Conservation (phyloP, 2,888 invertebrate genomes). For the Lapara coniferarum region DNA sequence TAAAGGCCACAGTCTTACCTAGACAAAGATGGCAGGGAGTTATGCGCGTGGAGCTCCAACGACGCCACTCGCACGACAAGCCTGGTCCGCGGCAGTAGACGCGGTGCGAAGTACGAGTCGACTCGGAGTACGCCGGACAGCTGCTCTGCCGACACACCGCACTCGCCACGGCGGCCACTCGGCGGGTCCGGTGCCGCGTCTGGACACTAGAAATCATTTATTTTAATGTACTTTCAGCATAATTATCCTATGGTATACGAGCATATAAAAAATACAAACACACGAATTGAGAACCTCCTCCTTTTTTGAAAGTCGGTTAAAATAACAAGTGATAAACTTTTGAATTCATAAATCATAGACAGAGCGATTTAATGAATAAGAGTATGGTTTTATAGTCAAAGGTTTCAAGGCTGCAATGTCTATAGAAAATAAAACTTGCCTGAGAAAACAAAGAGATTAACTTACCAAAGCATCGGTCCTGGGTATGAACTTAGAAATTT, state of each 20-base stretch:
- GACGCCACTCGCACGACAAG: slow-evolving; percentile 45
- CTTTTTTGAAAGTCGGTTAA: too few species aligned
- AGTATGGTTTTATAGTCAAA: too few species aligned
- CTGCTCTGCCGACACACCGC: slow-evolving; percentile 57
- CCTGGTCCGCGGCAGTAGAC: slow-evolving; percentile 51
- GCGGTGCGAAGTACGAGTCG: slow-evolving; percentile 72
- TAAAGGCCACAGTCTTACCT: slow-evolving; percentile 45
- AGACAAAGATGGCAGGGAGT: slow-evolving; percentile 50
- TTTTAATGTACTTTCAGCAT: neutral
- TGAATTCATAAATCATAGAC: too few species aligned
- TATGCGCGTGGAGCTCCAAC: slow-evolving; percentile 56
- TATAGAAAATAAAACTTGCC: too few species aligned
- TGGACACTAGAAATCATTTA: slow-evolving; percentile 9
- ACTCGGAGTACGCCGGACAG: slow-evolving; percentile 76
- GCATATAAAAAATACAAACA: too few species aligned
- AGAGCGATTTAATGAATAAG: too few species aligned
- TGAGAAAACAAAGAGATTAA: slow-evolving; percentile 11
- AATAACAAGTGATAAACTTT: too few species aligned
- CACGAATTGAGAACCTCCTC: too few species aligned
- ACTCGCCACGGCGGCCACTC: neutral
- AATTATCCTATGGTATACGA: too few species aligned
- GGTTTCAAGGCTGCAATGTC: too few species aligned
- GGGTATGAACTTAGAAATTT: slow-evolving; percentile 51
- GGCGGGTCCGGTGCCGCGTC: slow-evolving; percentile 29
- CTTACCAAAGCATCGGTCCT: slow-evolving; percentile 56